Evolutionary conservation across 2,888 invertebrate genomes (phyloP), one percentile per base, ranked within the genome.

Genomic region (Caenorhabditis sulstoni): DNA sequence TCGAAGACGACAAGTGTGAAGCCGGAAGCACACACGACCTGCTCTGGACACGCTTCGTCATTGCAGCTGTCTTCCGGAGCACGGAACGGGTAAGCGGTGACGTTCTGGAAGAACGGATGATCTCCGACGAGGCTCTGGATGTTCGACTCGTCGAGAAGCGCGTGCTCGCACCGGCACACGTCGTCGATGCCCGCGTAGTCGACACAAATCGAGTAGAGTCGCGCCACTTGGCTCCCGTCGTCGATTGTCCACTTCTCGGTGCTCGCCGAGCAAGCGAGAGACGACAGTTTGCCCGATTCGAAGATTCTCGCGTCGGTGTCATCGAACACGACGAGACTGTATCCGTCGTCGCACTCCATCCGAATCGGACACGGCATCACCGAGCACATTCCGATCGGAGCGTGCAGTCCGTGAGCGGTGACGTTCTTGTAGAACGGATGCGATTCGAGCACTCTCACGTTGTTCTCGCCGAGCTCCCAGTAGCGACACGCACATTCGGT

Each of bases 391-490:
- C 29, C 29, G 29, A 29, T 7, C 29, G 29, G 29, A 3, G 29
- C 29, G 29, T 29, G 29, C 3, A 29, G 4, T 3, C 29, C 29
- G 29, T 29, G 35, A 1, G 52, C 3, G 9, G 22, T 52, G 52
- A 52, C 29, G n/a, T 52, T 52, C 52, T 29, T 2, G 35, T 52
- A 52, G 35, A 52, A 52, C 35, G 52, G 35, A 16, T 52, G 52
- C 23, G 29, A 3, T 0, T n/a, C 52, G 1, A 52, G n/a, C n/a
- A 16, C 8, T 1, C 4, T 14, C n/a, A 29, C 14, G 16, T n/a
- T 52, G 18, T 52, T 23, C 3, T 52, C 52, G n/a, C 29, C 35
- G 12, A 52, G 14, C 12, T 52, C 35, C 18, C 16, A 16, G 55
- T 18, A 37, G 5, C 16, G 1, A 18, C 35, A 55, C 1, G 55